Evolutionary conservation across 92 coral and sea anemone species (phyloP), one percentile per base, ranked within the genome.

Genomic region (Umimayanthus chanpuru): DNA sequence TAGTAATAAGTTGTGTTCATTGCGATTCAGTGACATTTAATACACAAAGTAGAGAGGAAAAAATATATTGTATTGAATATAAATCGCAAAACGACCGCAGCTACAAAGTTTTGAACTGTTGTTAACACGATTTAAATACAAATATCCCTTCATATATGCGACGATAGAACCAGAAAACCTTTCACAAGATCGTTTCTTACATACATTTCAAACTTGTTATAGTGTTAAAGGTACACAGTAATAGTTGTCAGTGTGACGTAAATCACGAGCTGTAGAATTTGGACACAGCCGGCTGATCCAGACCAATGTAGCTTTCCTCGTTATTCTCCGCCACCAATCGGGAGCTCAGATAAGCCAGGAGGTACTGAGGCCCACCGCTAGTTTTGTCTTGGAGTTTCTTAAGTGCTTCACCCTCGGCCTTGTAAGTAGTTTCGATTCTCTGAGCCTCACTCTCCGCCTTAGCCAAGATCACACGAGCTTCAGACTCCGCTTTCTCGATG

Each of bases 401-500:
- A 14, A 83, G 77, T 5, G 87, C 16, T 9, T 83, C 87, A 25
- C 79, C 87, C 44, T 83, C 87, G 78, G 87, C 87, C 23, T 68
- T 71, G 43, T 67, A 73, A 14, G 87, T 41, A 6, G 87, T 32
- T 32, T 70, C 55, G 61, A 83, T 26, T 72, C 61, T 83, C 79
- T 83, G 65, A 15, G 87, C 78, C 30, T 83, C 87, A 6, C 77
- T 72, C 38, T 73, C 38, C 5, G 87, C 87, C 67, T 68, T 83
- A 11, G 25, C 3, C n/a, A 83, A 36, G 77, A 83, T 70, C 4
- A 83, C 87, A 25, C 87, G 87, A 32, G 87, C 87, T 50, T 83
- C 87, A 18, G 87, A 83, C 78, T 83, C 28, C 14, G 87, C 87
- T 38, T 83, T 83, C 44, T 83, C 87, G 58, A 83, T 83, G 7